Base-by-base conservation (phyloP, 2,888 invertebrate species). In the Nezara viridula region DNA sequence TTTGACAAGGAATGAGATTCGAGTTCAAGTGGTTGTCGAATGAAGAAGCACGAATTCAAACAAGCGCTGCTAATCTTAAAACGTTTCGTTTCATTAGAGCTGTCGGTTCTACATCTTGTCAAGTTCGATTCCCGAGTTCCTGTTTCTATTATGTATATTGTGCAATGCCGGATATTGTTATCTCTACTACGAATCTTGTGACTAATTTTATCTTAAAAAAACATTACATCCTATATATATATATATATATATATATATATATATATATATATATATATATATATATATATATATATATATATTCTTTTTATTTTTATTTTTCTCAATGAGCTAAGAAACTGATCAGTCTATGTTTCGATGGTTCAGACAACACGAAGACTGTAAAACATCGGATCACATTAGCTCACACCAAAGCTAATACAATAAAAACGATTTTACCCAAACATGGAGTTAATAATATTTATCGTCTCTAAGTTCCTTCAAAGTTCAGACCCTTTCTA, bases 41-140 rank as follows among this genome's bases (percentile, higher is more conserved):
- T 47, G 81, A 81, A 81, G 81, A 81, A 47, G 44, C 44, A 44
- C 81, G 81, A 81, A 81, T 3, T n/a, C 81, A 81, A 81, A 44
- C 44, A 81, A 81, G n/a, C 44, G 44, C 0, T n/a, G 5, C 24
- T 81, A 81, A 81, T 81, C 81, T 44, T n/a, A 44, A 44, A 81
- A 47, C 81, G 81, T 81, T 81, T 24, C 81, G 10, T 81, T 81
- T 44, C 16, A 44, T 81, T n/a, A 81, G 44, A 47, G 24, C 44
- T 81, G 81, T 81, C 81, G 66, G 32, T 73, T 9, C 37, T 37
- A 73, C 32, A 73, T 73, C 66, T 73, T 19, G 19, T 73, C 19
- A 73, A 37, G 66, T 73, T 73, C 4, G 27, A 3, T 60, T 16
- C 60, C 14, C 24, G 6, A n/a, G 37, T 60, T 60, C 60, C 60